A percentile compares a stretch with the other conserved stretches of the same genome.
phyloP scores from a whole-genome alignment of 2,113 vertebrate species.

The Nicator chloris region DNA sequence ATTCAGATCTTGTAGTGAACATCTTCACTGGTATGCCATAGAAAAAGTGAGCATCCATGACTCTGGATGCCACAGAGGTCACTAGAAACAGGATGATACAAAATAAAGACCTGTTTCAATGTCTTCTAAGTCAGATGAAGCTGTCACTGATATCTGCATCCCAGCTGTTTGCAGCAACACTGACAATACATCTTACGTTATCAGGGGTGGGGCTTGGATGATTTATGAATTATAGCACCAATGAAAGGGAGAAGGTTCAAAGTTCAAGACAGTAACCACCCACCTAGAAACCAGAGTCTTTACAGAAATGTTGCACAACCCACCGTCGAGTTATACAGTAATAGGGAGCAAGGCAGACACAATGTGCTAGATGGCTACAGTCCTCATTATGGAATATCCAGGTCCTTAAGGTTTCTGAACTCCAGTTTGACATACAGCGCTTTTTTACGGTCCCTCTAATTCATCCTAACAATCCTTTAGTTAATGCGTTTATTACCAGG shows the following conservation, averaged over 20 bases:
- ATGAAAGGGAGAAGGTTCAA: slow-evolving; percentile 44
- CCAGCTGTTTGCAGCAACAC: neutral
- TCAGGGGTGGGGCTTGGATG: neutral
- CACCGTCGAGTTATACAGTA: neutral
- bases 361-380: neutral
- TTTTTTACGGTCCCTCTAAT: neutral
- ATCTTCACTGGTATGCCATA: neutral
- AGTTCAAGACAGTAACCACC: slow-evolving; percentile 26
- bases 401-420: neutral
- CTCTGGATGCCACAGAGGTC: neutral
- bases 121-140: neutral
- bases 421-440: neutral
- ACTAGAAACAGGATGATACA: neutral
- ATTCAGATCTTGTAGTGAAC: neutral
- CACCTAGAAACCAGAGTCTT: neutral
- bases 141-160: neutral
- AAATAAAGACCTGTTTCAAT: neutral
- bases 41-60: neutral
- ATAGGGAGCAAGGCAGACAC: neutral
- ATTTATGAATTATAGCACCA: slow-evolving; percentile 19
- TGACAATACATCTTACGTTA: rapidly evolving
- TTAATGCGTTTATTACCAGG: neutral
- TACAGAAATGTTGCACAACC: neutral
- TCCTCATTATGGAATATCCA: neutral
- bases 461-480: neutral